Conservation (phyloP, 2,113 vertebrate genomes). For the Notothenia coriiceps region DNA sequence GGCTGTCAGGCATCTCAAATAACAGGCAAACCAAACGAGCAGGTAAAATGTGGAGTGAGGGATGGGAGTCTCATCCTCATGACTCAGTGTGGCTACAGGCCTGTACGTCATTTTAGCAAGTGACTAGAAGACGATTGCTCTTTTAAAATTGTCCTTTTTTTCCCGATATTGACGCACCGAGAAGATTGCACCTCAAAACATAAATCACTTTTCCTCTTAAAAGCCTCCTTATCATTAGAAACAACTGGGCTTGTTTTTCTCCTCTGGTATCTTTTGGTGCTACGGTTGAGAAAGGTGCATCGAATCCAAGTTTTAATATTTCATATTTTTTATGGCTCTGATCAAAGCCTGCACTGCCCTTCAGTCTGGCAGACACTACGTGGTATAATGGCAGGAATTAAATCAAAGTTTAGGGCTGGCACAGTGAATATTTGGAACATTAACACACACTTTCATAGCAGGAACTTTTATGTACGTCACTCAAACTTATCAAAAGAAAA, state of each 20-base stretch:
- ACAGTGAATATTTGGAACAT: constrained; percentile 11
- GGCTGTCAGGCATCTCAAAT: constrained; percentile 29
- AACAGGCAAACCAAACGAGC: constrained; percentile 27
- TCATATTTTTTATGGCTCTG: constrained; percentile 26
- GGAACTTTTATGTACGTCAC: neutral
- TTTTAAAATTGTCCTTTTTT: neutral
- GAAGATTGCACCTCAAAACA: no score
- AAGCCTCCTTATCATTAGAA: no score
- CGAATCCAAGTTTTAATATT: constrained; percentile 2
- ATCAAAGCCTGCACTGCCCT: constrained; percentile 46
- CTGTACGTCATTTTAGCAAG: constrained; percentile 41
- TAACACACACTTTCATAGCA: neutral
- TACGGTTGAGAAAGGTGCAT: constrained; percentile 21
- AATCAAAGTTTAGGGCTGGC: constrained; percentile 45
- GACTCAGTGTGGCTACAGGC: constrained; percentile 42
- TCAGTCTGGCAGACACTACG: constrained; percentile 41
- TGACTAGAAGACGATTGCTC: constrained; percentile 28
- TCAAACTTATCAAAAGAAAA: constrained; percentile 5
- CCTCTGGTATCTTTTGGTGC: neutral
- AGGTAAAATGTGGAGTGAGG: constrained; percentile 23
- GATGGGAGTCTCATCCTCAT: constrained; percentile 26
- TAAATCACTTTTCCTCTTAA: no score
- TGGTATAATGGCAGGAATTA: constrained; percentile 27
- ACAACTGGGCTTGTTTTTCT: neutral
- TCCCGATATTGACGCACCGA: neutral